Evolutionary conservation across 2,888 invertebrate genomes (phyloP), one percentile per base, ranked within the genome.

Genomic region (Cryptus armator): DNA sequence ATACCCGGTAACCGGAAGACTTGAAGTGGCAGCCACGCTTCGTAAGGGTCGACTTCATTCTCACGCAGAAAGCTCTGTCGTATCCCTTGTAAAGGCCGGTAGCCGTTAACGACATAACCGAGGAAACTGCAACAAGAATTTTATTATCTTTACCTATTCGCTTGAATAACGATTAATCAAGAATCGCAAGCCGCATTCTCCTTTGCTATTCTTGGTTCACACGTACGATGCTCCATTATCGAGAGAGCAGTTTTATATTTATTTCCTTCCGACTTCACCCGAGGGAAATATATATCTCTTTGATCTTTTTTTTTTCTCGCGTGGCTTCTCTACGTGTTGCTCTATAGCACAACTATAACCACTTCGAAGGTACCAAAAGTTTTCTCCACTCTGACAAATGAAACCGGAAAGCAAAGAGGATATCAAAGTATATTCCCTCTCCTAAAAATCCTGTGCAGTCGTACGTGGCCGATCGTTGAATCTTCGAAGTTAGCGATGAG

Each of bases 41-140:
- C 71, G 99, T 99, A 86, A 99, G 95, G 0, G 99, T 99, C 78
- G 99, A 99, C 94, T 99, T 99, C 99, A 99, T 99, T 88, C 99
- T 96, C 70, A 99, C 96, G 94, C 99, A 99, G 94, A 99, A 98
- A 62, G 98, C 98, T 91, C 98, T 95, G 91, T 98, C 98, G 94
- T 97, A 96, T 53, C 98, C 98, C 92, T 97, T 97, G 94, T 96
- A 98, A 59, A 94, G 92, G 80, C 96, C 96, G 83, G 96, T 96
- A 14, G 97, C 95, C 71, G 96, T 96, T 89, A 98, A 94, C 77
- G 96, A 96, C 98, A 98, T 98, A 92, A 97, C 96, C 87, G 98
- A 96, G 77, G 98, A 97, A 87, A 98, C 98, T 98, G 95, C 85
- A 94, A 93, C 91, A 87, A 92, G 68, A 64, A 43, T 44, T 6